Base-by-base conservation (phyloP, 2,888 invertebrate species). In the Ormyrus rosae region DNA sequence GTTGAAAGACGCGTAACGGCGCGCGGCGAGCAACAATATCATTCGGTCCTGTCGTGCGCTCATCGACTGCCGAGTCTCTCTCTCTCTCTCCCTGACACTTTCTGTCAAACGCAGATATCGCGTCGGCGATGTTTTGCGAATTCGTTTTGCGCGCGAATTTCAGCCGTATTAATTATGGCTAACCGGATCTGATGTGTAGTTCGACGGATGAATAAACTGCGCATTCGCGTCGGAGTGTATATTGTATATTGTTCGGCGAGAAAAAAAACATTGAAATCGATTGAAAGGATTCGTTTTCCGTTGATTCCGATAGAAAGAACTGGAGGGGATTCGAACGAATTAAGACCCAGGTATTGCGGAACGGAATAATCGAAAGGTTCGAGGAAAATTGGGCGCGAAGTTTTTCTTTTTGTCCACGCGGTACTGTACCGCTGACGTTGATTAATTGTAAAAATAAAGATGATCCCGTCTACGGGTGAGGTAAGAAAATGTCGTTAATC, bases 401-500 rank as follows among this genome's bases (percentile, higher is more conserved):
- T 50, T 2, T 13, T 34, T 50, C 48, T 64, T 58, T 77, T 70
- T 70, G 56, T 51, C 70, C 34, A 10, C 11, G 8, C 13, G 13
- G 13, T 48, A 19, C 10, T 48, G 11, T 53, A 68, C 11, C 48
- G 5, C 55, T n/a, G 77, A 78, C 71, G 53, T 78, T 78, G 78
- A 78, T 78, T 72, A 71, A 78, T 78, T 19, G 71, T 64, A 71
- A 78, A 78, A 78, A 78, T 71, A 53, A 78, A 78, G 78, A 78
- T 78, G 71, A 78, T 72, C 51, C 60, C 50, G 50, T 63, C 55
- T 19, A 65, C 11, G 45, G 55, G 53, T 69, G 50, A 46, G 51
- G 71, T 70, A 78, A 71, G 65, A 78, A 77, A 78, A 67, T 72
- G 65, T 78, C 78, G 67, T 78, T 78, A 78, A 78, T 78, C 71